Conservation (phyloP, 2,113 vertebrate species). For the Melanerpes formicivorus region DNA sequence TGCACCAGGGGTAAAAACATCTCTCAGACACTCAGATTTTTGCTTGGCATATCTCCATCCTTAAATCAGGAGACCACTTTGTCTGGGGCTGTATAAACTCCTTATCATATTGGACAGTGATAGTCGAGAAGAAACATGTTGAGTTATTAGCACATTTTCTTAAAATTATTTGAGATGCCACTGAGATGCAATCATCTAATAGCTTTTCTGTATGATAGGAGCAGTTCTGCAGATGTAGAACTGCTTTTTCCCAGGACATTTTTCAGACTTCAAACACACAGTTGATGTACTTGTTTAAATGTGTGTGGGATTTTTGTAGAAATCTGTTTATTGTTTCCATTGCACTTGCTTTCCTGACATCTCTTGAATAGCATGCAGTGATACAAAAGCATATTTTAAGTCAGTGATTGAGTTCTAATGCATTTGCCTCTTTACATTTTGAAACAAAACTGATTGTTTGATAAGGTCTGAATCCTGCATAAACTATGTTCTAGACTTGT, state of each 20-base stretch:
- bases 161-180: not conserved
- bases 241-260: not conserved
- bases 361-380: not conserved
- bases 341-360: not conserved
- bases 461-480: not conserved
- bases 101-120: not conserved
- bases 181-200: not conserved
- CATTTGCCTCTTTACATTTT: not conserved
- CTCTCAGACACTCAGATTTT: not conserved
- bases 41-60: not conserved
- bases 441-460: not conserved
- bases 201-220: not conserved
- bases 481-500: not conserved
- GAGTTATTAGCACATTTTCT: not conserved
- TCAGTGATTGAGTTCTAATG: not conserved
- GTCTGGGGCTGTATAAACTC: not conserved
- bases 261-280: rapidly evolving
- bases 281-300: not conserved
- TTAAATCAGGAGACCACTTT: not conserved
- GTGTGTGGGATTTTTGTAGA: not conserved
- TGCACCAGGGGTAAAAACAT: not conserved
- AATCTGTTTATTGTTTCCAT: not conserved
- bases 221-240: not conserved
- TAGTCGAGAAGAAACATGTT: not conserved
- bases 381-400: not conserved